These are phyloP conservation scores for Pyrocephalus nanus DNA, from an alignment of 2,797 vertebrate species.

Conservation along the genomic window DNA sequence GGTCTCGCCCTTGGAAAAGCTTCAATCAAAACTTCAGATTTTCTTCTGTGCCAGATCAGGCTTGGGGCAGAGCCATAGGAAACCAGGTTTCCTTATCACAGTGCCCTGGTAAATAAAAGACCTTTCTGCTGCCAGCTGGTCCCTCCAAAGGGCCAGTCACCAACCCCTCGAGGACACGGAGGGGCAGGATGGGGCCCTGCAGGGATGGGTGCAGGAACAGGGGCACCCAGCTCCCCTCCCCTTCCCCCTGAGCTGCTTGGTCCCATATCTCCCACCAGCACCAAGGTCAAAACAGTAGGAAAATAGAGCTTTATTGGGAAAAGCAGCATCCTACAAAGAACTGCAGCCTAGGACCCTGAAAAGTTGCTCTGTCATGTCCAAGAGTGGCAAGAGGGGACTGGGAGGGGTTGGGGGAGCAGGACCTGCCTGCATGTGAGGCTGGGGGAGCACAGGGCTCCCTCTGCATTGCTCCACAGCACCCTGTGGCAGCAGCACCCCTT, in stretches of 20 bases:
- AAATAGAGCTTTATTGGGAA: background rate
- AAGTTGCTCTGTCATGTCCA: fast-evolving
- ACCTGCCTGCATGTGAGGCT: background rate
- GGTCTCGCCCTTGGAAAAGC: background rate
- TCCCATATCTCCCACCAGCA: background rate
- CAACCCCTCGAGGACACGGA: fast-evolving
- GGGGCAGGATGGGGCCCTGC: background rate
- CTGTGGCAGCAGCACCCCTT: background rate
- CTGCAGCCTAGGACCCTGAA: fast-evolving
- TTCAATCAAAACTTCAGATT: background rate
- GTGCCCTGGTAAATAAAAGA: background rate
- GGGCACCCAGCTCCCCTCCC: background rate
- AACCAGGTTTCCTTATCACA: background rate
- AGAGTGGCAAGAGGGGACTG: background rate
- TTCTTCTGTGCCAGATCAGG: background rate
- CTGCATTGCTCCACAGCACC: fast-evolving
- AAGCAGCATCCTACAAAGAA: background rate
- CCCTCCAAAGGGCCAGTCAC: background rate
- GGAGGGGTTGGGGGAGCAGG: background rate
- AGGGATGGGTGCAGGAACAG: background rate
- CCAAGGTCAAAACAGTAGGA: background rate
- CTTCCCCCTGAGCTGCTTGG: too few species aligned
- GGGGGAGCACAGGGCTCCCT: background rate
- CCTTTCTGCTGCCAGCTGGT: background rate
- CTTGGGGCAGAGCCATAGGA: background rate